A percentile compares a stretch with the other conserved stretches of the same genome.
Evolutionary conservation across 2,888 invertebrate genomes (phyloP).

Genomic region (Reticulitermes lucifugus): DNA sequence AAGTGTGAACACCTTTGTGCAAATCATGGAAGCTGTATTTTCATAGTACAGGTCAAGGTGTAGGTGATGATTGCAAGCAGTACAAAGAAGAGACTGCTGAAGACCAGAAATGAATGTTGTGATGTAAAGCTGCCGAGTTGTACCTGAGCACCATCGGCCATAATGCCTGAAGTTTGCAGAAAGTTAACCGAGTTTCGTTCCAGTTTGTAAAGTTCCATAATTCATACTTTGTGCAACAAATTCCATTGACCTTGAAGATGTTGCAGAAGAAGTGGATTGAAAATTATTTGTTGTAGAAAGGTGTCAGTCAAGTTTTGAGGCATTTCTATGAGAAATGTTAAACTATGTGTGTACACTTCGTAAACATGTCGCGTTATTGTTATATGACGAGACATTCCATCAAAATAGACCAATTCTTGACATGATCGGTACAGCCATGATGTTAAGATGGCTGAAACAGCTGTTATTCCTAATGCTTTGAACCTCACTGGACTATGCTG

Average conservation of each 20-base stretch:
- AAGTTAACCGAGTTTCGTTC: no score
- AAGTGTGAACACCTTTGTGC: neutral
- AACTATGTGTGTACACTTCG: neutral
- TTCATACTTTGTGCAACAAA: neutral
- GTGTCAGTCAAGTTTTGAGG: neutral
- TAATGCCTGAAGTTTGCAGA: no score
- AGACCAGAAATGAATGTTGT: no score
- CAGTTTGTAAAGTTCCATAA: neutral
- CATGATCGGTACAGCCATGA: neutral
- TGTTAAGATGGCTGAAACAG: no score
- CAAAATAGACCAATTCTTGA: neutral
- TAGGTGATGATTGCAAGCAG: neutral
- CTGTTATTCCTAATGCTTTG: neutral
- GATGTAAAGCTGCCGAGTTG: no score
- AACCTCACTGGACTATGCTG: neutral
- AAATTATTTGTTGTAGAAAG: neutral
- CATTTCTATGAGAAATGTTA: neutral
- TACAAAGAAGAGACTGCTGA: no score
- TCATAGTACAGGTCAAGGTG: neutral
- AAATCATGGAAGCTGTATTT: neutral
- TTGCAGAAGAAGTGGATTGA: neutral
- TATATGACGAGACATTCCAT: constrained; percentile 31
- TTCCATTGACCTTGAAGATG: neutral
- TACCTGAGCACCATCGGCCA: no score
- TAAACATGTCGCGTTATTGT: constrained; percentile 19